Evolutionary conservation across 2,113 vertebrate genomes (phyloP).

Genomic region (Malurus alboscapulatus): DNA sequence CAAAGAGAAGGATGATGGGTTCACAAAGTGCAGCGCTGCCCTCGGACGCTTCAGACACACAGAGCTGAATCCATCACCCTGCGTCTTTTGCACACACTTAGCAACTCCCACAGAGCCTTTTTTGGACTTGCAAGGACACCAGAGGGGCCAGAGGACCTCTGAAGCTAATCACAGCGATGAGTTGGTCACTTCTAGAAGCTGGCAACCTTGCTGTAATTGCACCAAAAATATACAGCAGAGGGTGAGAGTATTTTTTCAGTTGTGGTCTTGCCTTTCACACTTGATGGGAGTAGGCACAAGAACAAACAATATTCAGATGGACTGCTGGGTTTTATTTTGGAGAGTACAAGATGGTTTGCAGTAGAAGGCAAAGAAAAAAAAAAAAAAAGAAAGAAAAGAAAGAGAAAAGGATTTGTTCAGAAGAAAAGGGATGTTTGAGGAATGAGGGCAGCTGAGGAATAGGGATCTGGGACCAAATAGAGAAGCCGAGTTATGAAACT

Average conservation of each 20-base stretch:
- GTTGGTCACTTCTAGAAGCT: not conserved
- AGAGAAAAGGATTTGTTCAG: not conserved
- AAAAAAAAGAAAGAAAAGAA: accelerated
- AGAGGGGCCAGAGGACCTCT: not conserved
- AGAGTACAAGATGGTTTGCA: not conserved
- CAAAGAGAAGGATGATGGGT: not conserved
- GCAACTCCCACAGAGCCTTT: not conserved
- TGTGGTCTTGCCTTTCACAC: not conserved
- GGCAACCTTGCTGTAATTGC: not conserved
- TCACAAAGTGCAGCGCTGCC: not conserved
- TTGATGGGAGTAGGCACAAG: not conserved
- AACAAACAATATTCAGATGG: not conserved
- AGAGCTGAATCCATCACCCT: not conserved
- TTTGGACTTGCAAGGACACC: not conserved
- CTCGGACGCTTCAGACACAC: not conserved
- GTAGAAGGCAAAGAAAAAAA: not conserved
- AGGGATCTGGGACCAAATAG: not conserved
- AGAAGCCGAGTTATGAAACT: not conserved
- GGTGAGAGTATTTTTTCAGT: not conserved
- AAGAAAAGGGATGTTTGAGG: not conserved
- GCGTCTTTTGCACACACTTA: accelerated
- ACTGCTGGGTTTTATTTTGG: not conserved
- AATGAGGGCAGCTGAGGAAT: not conserved
- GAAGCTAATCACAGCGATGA: not conserved
- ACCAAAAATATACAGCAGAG: not conserved